phyloP scores from a whole-genome alignment of 2,888 invertebrate genomes.

The Xestia c-nigrum region DNA sequence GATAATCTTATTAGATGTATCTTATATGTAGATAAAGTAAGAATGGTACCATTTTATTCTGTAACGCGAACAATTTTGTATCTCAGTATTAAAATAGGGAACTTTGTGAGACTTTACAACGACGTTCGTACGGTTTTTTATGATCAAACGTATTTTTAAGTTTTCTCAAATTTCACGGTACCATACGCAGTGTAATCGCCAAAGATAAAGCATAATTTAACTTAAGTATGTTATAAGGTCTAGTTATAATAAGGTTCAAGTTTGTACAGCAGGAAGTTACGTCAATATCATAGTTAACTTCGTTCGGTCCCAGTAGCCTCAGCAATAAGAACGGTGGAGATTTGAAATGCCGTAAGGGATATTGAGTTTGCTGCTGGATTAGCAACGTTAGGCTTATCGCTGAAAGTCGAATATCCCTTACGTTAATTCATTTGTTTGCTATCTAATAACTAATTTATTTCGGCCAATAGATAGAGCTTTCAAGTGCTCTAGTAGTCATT shows the following conservation, averaged over 20 bases:
- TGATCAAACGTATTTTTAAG: constrained; percentile 67
- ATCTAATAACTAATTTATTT: constrained; percentile 46
- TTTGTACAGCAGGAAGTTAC: constrained; percentile 67
- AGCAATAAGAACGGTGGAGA: not conserved
- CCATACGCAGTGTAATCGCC: constrained; percentile 89
- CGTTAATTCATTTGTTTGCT: not conserved
- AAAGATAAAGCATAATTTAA: constrained; percentile 90
- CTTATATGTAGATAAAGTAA: constrained; percentile 75
- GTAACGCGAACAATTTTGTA: constrained; percentile 77
- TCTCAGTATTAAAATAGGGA: constrained; percentile 87
- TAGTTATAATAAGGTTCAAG: constrained; percentile 73
- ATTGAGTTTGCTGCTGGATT: not conserved
- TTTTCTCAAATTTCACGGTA: constrained; percentile 80
- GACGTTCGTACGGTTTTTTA: constrained; percentile 84
- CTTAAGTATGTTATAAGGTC: constrained; percentile 74
- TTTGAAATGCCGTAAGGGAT: not conserved
- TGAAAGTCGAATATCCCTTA: not conserved
- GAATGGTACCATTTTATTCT: constrained; percentile 83
- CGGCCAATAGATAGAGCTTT: constrained; percentile 36
- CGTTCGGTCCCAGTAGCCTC: constrained; percentile 53
- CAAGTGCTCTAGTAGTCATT: constrained; percentile 28
- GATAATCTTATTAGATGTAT: constrained; percentile 76
- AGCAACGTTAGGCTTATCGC: not conserved
- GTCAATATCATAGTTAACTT: constrained; percentile 46
- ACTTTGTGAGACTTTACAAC: constrained; percentile 89